Evolutionary conservation across 2,797 vertebrate genomes (phyloP), one percentile per base, ranked within the genome.

Genomic region (Hoplostethus atlanticus): DNA sequence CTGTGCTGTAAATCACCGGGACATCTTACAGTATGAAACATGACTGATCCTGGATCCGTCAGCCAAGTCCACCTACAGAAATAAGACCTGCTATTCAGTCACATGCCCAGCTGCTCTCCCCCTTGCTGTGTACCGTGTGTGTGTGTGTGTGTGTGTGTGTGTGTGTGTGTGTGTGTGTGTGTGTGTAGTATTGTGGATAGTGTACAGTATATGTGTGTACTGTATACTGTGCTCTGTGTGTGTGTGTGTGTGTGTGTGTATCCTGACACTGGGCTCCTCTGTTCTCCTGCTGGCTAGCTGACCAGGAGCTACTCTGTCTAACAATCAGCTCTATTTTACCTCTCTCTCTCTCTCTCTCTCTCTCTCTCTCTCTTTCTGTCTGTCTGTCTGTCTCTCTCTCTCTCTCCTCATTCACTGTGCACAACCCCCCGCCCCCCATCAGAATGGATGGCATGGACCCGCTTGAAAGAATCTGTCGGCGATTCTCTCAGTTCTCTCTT

Each of bases 211-310:
- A 16, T 56, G 42, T 61, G 59, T 46, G 25, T 46, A 17, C n/a
- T 58, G 56, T 21, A 21, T 58, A 17, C 56, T 73, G 76, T 81
- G 77, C 71, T 50, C 60, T 59, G 70, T 68, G 60, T 61, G 44
- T 50, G 6, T 38, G 79, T 84, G 64, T 62, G 55, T 28, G 12
- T 70, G 77, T 71, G 71, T 75, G 70, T 76, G 64, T 71, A 28
- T 73, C 46, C 64, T 70, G 76, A 92, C 87, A 92, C 72, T 87
- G 75, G 51, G 21, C n/a, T n/a, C 66, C 73, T 89, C 86, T 91
- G 84, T 88, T 87, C 81, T 79, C 42, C 48, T 40, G 62, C 61
- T 76, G 70, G 81, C 67, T 25, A 53, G 54, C 80, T 59, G 82
- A 80, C 70, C 84, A 83, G 83, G 79, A 83, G 74, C 71, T 76